Evolutionary conservation across 2,797 vertebrate species (phyloP), one percentile per base, ranked within the genome.

Genomic region (Sebastes vulpes): DNA sequence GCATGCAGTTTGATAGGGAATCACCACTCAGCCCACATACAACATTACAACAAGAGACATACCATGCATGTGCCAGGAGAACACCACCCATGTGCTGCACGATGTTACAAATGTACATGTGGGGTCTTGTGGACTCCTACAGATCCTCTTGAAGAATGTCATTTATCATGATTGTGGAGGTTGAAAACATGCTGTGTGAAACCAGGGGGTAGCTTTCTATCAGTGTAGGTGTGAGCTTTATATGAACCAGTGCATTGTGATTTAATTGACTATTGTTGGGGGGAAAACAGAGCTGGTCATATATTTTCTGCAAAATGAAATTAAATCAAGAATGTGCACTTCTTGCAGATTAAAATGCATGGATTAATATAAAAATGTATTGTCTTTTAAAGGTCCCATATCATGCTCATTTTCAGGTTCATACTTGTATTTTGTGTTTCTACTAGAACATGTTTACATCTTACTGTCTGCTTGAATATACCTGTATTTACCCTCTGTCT

Each of bases 201-300:
- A 79, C 38, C 64, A 88, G 83, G 56, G 76, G 78, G 75, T 68
- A 46, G 65, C 64, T 65, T 60, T 63, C 46, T 52, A 65, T 82
- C 58, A 63, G 85, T 83, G 89, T 91, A 93, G 90, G 92, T 92
- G 86, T 89, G 60, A 83, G 58, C 68, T 80, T 91, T 72, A 90
- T 83, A 74, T 65, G 64, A 79, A 54, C 21, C 21, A 79, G 32
- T 54, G 56, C 56, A 50, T 48, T 79, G 66, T 77, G 79, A 72
- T 84, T 86, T 81, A 90, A 92, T 87, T 74, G 80, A 26, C 76
- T 66, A 93, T 93, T 95, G 89, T 94, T 91, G 60, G n/a, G 63
- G 63, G 25, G 60, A 58, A 69, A 88, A 93, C 68, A 85, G 77
- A 78, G 48, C 18, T 77, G 54, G 75, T 88, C 66, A 46, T 46